A percentile compares a stretch with the other conserved stretches of the same genome.
Conservation (phyloP, 2,797 vertebrate genomes). For the Pristis pectinata region DNA sequence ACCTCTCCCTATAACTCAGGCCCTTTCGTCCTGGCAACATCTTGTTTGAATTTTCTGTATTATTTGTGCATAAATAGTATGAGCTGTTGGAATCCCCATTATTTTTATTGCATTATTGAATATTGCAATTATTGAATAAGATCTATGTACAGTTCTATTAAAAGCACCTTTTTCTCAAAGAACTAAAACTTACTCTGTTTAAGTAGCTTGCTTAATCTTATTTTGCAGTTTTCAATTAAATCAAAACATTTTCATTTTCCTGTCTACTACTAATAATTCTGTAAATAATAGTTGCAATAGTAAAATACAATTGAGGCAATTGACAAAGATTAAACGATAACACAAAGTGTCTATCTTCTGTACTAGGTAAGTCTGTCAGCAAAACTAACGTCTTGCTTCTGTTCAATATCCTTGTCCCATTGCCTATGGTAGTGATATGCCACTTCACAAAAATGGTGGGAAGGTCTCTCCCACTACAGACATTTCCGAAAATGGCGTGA, state of each 20-base stretch:
- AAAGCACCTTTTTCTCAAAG: neutral
- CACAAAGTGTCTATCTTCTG: constrained; percentile 76
- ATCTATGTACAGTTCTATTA: neutral
- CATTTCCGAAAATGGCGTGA: constrained; percentile 69
- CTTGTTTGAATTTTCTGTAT: neutral
- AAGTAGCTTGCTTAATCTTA: neutral
- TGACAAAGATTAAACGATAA: constrained; percentile 58
- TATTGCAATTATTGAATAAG: no score
- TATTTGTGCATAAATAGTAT: neutral
- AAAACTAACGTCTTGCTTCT: constrained; percentile 67
- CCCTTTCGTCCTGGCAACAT: no score
- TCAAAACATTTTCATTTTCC: constrained; percentile 28
- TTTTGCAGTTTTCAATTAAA: neutral
- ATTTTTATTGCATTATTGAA: no score
- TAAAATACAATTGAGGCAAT: constrained; percentile 73
- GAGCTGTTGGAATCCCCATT: neutral
- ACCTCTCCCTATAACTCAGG: no score
- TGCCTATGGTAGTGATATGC: constrained; percentile 42
- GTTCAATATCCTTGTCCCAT: no score
- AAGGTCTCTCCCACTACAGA: constrained; percentile 68
- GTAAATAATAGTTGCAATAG: constrained; percentile 74
- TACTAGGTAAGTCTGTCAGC: constrained; percentile 77
- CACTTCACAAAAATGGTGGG: constrained; percentile 65
- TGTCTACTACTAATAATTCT: constrained; percentile 64
- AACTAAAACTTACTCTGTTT: neutral